phyloP scores from a whole-genome alignment of 2,888 invertebrate species.

The Panzeria rudis region DNA sequence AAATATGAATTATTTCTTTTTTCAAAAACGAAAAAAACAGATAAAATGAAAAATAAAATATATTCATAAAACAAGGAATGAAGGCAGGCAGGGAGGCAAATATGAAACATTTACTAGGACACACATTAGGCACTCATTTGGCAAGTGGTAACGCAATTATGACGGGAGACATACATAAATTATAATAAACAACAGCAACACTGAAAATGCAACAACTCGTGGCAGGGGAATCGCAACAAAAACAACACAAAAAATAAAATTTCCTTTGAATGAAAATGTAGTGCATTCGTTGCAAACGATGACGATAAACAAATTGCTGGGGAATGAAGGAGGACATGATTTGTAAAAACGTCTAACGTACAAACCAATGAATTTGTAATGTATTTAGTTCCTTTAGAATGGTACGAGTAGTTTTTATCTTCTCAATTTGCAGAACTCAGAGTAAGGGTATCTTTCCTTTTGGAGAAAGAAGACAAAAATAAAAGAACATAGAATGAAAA shows the following conservation, averaged over 20 bases:
- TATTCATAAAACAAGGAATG: slow-evolving; percentile 28
- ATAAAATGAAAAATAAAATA: slow-evolving; percentile 26
- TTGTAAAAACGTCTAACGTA: slow-evolving; percentile 41
- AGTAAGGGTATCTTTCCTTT: slow-evolving; percentile 6
- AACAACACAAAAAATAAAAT: not conserved
- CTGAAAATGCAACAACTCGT: slow-evolving; percentile 48
- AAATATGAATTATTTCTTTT: slow-evolving; percentile 63
- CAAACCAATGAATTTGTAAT: slow-evolving; percentile 44
- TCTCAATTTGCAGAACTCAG: not conserved
- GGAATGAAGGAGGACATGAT: slow-evolving; percentile 56
- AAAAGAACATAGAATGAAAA: not conserved
- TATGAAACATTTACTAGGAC: slow-evolving; percentile 70
- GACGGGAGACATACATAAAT: slow-evolving; percentile 75
- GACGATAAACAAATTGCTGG: slow-evolving; percentile 57
- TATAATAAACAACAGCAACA: slow-evolving; percentile 66
- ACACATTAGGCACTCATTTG: slow-evolving; percentile 75
- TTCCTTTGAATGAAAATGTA: slow-evolving; percentile 56
- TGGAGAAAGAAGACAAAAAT: not conserved
- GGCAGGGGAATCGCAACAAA: slow-evolving; percentile 18
- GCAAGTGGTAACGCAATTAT: slow-evolving; percentile 75
- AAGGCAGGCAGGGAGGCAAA: slow-evolving; percentile 24
- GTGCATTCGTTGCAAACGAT: slow-evolving; percentile 38
- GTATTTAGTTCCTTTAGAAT: slow-evolving; percentile 45
- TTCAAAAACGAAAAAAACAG: not conserved
- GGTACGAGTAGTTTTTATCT: not conserved